These are phyloP conservation scores for Scaptodrosophila lebanonensis DNA, from an alignment of 1,140 invertebrate genomes.

Conservation along the genomic window DNA sequence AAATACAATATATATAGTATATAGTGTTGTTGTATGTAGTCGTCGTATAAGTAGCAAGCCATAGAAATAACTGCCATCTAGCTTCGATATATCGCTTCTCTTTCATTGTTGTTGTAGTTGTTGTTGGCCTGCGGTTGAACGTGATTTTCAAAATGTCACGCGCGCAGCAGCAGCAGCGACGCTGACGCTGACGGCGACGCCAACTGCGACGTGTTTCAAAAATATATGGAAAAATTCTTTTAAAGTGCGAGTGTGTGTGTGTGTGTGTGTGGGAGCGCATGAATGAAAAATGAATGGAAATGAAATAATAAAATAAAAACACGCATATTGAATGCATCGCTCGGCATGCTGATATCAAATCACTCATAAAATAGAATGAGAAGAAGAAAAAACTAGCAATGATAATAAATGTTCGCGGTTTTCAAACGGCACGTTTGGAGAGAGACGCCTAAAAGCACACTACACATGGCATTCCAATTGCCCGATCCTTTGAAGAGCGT, in stretches of 20 bases:
- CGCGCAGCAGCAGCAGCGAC: constrained; percentile 22
- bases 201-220: no score
- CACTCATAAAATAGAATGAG: constrained; percentile 44
- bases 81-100: constrained; percentile 37
- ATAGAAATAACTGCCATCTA: constrained; percentile 36
- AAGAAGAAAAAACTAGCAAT: constrained; percentile 21
- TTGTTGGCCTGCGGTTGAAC: constrained; percentile 54
- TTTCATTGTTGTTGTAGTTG: no score
- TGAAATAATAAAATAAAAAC: constrained; percentile 22
- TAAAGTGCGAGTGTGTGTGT: no score
- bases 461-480: no score
- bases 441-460: no score
- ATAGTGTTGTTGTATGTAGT: neutral
- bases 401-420: no score
- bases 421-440: no score
- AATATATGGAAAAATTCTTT: no score
- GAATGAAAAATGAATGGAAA: constrained; percentile 13
- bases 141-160: constrained; percentile 72
- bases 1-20: constrained; percentile 25
- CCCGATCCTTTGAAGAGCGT: no score
- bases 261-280: no score
- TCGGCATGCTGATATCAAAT: constrained; percentile 32
- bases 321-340: constrained; percentile 10
- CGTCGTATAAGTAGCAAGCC: no score
- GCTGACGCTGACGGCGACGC: neutral